Base-by-base conservation (phyloP, 1,140 invertebrate species). In the Drosophila pseudoobscura region DNA sequence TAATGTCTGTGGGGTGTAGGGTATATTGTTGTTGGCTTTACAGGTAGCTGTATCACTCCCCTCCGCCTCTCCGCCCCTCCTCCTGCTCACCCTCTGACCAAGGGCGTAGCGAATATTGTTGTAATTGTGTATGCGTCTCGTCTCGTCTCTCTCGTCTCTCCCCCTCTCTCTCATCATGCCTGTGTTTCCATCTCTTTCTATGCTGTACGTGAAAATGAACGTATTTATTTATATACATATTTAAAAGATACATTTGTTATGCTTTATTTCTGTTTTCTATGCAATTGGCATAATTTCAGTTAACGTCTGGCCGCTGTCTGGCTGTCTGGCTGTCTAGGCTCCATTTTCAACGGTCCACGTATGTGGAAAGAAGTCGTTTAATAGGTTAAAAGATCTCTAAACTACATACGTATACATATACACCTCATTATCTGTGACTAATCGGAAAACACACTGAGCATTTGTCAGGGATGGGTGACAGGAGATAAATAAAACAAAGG, bases 31-130 rank as follows among this genome's bases (percentile, higher is more conserved):
- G 39, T 47, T 68, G 57, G 20, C 53, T 51, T 57, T 73, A 78
- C 58, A 66, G 73, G 53, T 70, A 72, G 31, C 29, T 17, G 46
- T 56, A 66, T 31, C 43, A 50, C 51, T 62, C 51, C 43, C 6
- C 20, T 29, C 60, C 41, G 3, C 13, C 41, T 9, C 6, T 29
- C 8, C 26, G 3, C 13, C 41, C n/a, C 6, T 29, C 8, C 26
- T 44, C 24, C 29, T 31, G 7, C 13, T 8, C 22, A 24, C 50
- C 44, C 45, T 39, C 47, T 45, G 13, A 13, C 59, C 78, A 83
- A 83, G 80, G 80, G 65, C 80, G 75, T 52, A 64, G 43, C 80
- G 64, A 83, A 79, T 68, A 45, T 79, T 82, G 55, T 60, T 70
- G 68, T 71, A 70, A 59, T 70, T 53, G 39, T 60, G 51, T 24